These are phyloP conservation scores for Nymphicus hollandicus DNA, from an alignment of 2,113 vertebrate genomes.

Conservation along the genomic window DNA sequence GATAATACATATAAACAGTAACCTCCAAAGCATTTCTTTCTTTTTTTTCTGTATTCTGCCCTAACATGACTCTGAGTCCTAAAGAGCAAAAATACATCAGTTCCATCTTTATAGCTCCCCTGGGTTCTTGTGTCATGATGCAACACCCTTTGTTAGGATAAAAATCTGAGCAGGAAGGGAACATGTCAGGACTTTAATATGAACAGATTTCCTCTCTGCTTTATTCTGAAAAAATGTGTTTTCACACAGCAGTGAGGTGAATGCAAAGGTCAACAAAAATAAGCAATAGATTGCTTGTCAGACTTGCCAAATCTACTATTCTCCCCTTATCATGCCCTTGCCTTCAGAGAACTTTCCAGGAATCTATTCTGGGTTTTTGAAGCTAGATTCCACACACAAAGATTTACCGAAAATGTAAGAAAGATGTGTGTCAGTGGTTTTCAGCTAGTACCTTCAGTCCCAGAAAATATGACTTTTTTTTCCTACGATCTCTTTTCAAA, in stretches of 20 bases:
- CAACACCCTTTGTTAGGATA: neutral
- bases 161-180: constrained; percentile 21
- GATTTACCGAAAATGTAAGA: neutral
- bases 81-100: neutral
- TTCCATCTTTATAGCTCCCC: neutral
- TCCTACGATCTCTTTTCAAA: neutral
- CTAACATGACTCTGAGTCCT: neutral
- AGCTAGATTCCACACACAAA: neutral
- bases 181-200: neutral
- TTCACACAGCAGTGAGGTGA: neutral
- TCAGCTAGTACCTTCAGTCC: neutral
- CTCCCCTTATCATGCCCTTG: neutral
- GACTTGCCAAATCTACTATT: neutral
- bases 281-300: neutral
- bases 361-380: neutral
- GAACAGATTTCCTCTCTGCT: neutral
- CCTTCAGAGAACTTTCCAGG: neutral
- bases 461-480: neutral
- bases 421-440: neutral
- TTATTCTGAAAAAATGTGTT: neutral
- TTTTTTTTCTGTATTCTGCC: neutral
- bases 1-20: neutral
- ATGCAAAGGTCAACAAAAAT: neutral
- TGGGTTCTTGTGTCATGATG: neutral
- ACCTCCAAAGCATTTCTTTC: neutral